phyloP scores from a whole-genome alignment of 2,888 invertebrate species.

The Amphipyra tragopoginis region DNA sequence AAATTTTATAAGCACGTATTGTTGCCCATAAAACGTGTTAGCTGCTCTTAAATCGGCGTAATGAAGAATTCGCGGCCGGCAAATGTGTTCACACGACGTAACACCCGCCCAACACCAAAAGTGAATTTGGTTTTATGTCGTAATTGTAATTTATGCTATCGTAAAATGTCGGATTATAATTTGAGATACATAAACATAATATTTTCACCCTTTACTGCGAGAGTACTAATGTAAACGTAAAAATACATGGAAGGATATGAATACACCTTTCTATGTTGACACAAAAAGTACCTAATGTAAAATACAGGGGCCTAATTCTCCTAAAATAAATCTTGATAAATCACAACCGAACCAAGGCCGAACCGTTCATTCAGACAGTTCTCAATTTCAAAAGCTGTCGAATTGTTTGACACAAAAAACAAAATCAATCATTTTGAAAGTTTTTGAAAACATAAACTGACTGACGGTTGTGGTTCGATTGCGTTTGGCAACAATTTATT shows the following conservation, averaged over 20 bases:
- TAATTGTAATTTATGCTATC: constrained; percentile 75
- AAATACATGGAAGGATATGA: neutral
- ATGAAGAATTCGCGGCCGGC: constrained; percentile 77
- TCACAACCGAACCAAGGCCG: no score
- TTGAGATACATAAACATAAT: constrained; percentile 27
- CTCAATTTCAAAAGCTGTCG: no score
- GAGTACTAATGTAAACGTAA: neutral
- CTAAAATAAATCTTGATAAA: no score
- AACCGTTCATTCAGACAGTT: no score
- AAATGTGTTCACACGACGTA: constrained; percentile 66
- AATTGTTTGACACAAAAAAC: no score
- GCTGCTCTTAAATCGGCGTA: constrained; percentile 73
- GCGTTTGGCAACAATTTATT: no score
- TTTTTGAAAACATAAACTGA: no score
- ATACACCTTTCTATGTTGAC: no score
- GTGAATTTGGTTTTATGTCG: constrained; percentile 75
- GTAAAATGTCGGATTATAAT: constrained; percentile 54
- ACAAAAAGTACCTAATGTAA: neutral
- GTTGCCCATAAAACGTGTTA: constrained; percentile 80
- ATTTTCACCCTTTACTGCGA: constrained; percentile 36
- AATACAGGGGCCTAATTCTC: no score
- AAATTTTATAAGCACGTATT: constrained; percentile 88
- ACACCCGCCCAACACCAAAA: constrained; percentile 64
- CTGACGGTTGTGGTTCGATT: no score
- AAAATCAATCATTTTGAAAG: no score